Conservation (phyloP, 2,888 invertebrate genomes). For the Macrophya annulata region DNA sequence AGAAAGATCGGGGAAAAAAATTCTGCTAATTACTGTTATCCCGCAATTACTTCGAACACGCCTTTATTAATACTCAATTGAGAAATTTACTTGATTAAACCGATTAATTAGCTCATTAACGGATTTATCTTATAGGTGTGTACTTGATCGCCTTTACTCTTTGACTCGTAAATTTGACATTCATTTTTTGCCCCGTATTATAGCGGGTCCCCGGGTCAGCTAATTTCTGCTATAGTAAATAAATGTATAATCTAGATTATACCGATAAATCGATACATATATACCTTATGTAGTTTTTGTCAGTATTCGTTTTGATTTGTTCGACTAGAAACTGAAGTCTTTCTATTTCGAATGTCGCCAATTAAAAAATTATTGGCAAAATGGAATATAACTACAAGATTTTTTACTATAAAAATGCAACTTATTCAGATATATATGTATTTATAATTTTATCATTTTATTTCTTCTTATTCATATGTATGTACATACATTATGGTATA, state of each 20-base stretch:
- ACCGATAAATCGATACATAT: background rate
- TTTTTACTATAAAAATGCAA: background rate
- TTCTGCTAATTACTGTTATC: background rate
- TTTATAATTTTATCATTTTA: background rate
- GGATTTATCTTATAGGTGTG: background rate
- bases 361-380: background rate
- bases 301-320: background rate
- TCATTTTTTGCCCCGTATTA: background rate
- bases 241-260: background rate
- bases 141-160: background rate
- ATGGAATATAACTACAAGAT: background rate
- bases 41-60: background rate
- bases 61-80: background rate
- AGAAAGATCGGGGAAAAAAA: background rate
- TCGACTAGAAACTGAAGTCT: background rate
- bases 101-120: constrained; percentile 9
- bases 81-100: background rate
- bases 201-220: too few species aligned
- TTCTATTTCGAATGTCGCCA: background rate
- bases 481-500: too few species aligned
- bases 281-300: background rate
- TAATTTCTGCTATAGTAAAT: background rate
- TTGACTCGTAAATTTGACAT: background rate
- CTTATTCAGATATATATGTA: background rate
- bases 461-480: too few species aligned